phyloP scores from a whole-genome alignment of 2,113 vertebrate species.

The Emydura subglobosa region DNA sequence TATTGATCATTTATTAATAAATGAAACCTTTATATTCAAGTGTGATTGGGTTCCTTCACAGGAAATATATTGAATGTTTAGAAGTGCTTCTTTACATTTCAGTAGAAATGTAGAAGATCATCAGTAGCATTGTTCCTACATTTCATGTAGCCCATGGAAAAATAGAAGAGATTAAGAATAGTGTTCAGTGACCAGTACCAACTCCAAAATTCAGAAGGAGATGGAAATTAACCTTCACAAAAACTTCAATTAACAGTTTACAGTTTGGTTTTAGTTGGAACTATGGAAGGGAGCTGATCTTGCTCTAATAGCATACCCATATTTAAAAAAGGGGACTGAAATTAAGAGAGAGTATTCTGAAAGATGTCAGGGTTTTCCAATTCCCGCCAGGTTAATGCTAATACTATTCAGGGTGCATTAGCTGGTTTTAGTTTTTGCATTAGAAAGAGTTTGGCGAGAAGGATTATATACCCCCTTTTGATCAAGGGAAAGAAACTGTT shows the following conservation, averaged over 20 bases:
- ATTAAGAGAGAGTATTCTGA: too few species aligned
- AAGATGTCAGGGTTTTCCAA: not conserved
- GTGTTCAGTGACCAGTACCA: not conserved
- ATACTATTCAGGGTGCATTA: not conserved
- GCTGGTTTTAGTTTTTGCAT: not conserved
- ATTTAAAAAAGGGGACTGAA: not conserved
- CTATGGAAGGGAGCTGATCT: not conserved
- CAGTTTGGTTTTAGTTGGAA: not conserved
- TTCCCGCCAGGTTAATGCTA: not conserved
- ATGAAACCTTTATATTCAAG: not conserved
- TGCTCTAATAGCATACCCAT: not conserved
- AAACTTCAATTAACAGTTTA: conserved; percentile 17
- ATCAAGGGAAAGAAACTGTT: not conserved
- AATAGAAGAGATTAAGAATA: not conserved
- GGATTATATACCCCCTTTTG: not conserved
- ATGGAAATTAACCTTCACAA: not conserved
- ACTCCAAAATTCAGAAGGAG: not conserved
- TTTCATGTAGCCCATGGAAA: not conserved
- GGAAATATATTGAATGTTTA: not conserved
- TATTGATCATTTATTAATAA: not conserved
- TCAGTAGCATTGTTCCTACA: not conserved
- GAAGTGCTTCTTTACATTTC: not conserved
- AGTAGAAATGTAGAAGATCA: not conserved
- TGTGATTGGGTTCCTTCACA: not conserved
- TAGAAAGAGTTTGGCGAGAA: not conserved